Evolutionary conservation across 1,140 invertebrate species (phyloP).

Genomic region (Neodiprion lecontei): DNA sequence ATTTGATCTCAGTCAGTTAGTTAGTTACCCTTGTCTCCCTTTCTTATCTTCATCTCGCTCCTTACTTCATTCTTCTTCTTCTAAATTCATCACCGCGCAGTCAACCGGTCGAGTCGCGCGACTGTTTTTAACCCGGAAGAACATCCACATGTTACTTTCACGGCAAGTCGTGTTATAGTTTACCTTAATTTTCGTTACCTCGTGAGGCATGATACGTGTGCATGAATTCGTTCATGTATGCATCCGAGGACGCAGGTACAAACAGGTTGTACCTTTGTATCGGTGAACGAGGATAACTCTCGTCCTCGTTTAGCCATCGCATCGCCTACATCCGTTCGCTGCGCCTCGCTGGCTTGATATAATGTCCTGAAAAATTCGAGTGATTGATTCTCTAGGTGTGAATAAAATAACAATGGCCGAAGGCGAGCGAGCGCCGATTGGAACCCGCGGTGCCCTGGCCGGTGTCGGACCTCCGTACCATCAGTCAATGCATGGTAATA

Average conservation of each 20-base stretch:
- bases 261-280: background rate
- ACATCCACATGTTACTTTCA: too few species aligned
- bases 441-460: conserved; percentile 2
- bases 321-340: background rate
- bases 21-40: background rate
- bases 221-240: too few species aligned
- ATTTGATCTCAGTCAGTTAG: conserved; percentile 1
- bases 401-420: conserved; percentile 5
- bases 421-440: background rate
- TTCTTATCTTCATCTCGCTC: background rate
- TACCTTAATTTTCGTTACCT: too few species aligned
- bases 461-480: conserved; percentile 20
- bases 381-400: conserved; percentile 7
- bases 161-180: too few species aligned
- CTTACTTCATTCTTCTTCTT: background rate
- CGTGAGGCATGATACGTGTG: too few species aligned
- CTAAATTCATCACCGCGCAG: background rate
- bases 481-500: conserved; percentile 32
- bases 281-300: background rate
- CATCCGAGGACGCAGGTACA: too few species aligned
- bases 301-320: background rate
- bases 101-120: too few species aligned
- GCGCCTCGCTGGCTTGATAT: background rate
- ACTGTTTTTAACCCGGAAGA: too few species aligned
- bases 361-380: background rate